Evolutionary conservation across 2,888 invertebrate species (phyloP), one percentile per base, ranked within the genome.

Genomic region (Melinaea marsaeus): DNA sequence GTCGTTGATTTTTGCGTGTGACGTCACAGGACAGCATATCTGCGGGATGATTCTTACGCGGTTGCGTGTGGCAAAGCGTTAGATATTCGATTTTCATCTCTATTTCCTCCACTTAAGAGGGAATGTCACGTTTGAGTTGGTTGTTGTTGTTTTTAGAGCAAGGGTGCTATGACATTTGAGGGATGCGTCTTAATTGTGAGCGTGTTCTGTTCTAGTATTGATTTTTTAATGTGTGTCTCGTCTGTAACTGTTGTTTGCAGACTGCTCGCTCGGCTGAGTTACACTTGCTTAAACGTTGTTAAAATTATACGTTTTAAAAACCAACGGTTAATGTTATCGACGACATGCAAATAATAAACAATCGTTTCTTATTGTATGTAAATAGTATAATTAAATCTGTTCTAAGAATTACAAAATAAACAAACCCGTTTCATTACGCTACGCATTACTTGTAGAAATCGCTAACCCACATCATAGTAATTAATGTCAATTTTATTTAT

Each of bases 401-500:
- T 57, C 51, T 55, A 51, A 51, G 33, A 56, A 7, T 59, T 37
- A 51, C 32, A 51, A 58, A 63, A 64, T 60, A 62, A 61, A 62
- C 60, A 57, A 59, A 62, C 57, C 59, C 58, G 64, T 62, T 67
- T 63, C 65, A 65, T 70, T 70, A 61, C 66, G 62, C 63, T 70
- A 61, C 66, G 62, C 63, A 64, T 67, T 63, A 70, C 83, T 84
- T 85, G 88, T 88, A 88, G 87, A 85, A 86, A 84, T 84, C 81
- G 73, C 82, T 86, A 87, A 84, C 84, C 83, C 79, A 86, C 84
- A 83, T 85, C 78, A 79, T 78, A 81, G 81, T 72, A 89, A 89
- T 89, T 88, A 86, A 81, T 88, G 87, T 85, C 87, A 87, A 88
- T 88, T 86, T 86, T 83, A 81, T 85, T 85, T 85, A 85, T 88